Percentiles rank a stretch among this genome's conserved stretches.
phyloP scores from a whole-genome alignment of 2,888 invertebrate species.

The Dicyrtoma fusca region DNA sequence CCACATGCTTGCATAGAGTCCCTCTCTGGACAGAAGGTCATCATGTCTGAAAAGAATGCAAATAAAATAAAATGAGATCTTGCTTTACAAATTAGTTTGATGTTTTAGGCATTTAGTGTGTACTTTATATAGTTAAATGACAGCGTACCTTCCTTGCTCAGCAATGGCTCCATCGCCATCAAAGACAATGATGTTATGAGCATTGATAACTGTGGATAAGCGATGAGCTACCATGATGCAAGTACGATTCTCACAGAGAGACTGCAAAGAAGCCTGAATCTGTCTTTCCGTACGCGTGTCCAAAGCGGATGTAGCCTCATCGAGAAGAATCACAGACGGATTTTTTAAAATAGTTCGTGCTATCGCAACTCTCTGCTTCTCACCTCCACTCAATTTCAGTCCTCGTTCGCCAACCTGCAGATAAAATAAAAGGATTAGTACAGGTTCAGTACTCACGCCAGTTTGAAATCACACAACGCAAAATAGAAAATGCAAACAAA shows the following conservation, averaged over 20 bases:
- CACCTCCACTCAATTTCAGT: conserved; percentile 91
- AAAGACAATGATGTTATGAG: conserved; percentile 90
- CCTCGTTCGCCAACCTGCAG: conserved; percentile 89
- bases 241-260: conserved; percentile 82
- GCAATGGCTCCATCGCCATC: conserved; percentile 84
- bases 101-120: background rate
- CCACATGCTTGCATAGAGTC: conserved; percentile 92
- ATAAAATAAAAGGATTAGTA: too few relatives aligned
- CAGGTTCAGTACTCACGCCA: too few relatives aligned
- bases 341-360: conserved; percentile 92
- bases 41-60: conserved; percentile 68
- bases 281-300: conserved; percentile 94
- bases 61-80: conserved; percentile 6
- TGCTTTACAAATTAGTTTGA: background rate
- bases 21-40: conserved; percentile 69
- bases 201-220: conserved; percentile 90
- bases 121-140: background rate
- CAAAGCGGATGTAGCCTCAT: conserved; percentile 93
- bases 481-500: too few relatives aligned
- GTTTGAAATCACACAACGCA: too few relatives aligned
- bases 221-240: conserved; percentile 94
- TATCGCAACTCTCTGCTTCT: conserved; percentile 96
- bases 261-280: conserved; percentile 76
- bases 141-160: conserved; percentile 80
- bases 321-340: conserved; percentile 85